A percentile compares a stretch with the other conserved stretches of the same genome.
These are phyloP conservation scores for Xiphophorus maculatus DNA, from an alignment of 2,113 vertebrate genomes.

Conservation along the genomic window DNA sequence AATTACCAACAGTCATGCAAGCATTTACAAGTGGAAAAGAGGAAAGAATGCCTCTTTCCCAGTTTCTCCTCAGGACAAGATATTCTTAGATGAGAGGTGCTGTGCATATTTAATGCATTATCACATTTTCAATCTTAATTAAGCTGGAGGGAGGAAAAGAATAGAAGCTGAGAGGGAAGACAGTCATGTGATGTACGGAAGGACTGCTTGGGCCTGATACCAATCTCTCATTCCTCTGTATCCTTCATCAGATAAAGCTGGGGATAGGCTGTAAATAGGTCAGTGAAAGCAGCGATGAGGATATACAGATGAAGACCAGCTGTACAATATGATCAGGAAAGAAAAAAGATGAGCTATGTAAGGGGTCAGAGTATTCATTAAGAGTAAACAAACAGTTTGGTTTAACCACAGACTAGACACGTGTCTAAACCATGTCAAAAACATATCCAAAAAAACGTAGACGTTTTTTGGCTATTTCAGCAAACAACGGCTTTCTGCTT, in stretches of 20 bases:
- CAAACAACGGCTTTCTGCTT: constrained; percentile 38
- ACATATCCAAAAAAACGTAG: constrained; percentile 32
- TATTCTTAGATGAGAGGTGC: constrained; percentile 76
- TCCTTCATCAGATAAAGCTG: constrained; percentile 57
- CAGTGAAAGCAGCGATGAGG: constrained; percentile 30
- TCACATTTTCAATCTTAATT: constrained; percentile 75
- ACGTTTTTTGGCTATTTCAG: constrained; percentile 25
- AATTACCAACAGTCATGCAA: constrained; percentile 17
- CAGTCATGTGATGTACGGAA: constrained; percentile 45
- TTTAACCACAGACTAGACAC: constrained; percentile 54
- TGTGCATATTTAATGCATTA: constrained; percentile 76
- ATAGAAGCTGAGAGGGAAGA: constrained; percentile 36
- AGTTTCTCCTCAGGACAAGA: constrained; percentile 51
- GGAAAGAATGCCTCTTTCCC: constrained; percentile 15
- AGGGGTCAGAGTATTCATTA: constrained; percentile 8
- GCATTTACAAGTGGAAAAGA: constrained; percentile 27
- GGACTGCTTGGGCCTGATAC: constrained; percentile 39
- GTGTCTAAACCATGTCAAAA: constrained; percentile 50
- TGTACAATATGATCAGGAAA: background rate
- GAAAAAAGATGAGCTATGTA: background rate
- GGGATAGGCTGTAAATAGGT: constrained; percentile 58
- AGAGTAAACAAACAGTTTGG: constrained; percentile 21
- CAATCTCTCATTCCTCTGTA: constrained; percentile 58
- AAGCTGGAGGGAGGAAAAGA: constrained; percentile 52
- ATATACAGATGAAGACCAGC: constrained; percentile 16